A percentile compares a stretch with the other conserved stretches of the same genome.
phyloP scores from a whole-genome alignment of 2,797 vertebrate species.

The Intellagama lesueurii region DNA sequence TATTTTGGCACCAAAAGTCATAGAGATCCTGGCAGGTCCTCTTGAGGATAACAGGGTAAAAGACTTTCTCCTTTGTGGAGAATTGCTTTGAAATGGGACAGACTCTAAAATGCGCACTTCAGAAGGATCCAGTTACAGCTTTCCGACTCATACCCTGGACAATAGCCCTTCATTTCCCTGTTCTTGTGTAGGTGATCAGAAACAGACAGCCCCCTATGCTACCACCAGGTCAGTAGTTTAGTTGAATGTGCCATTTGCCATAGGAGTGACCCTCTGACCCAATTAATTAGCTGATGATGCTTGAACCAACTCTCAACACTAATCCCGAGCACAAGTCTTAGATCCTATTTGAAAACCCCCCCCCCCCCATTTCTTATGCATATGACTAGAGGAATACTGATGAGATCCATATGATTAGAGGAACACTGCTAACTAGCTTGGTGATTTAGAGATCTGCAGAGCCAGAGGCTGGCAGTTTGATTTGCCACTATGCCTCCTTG shows the following conservation, averaged over 20 bases:
- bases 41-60: not conserved
- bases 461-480: too few species aligned
- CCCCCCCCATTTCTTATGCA: not conserved
- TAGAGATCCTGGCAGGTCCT: too few species aligned
- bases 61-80: too few species aligned
- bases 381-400: not conserved
- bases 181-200: not conserved
- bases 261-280: not conserved
- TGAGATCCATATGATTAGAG: too few species aligned
- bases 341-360: too few species aligned
- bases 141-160: too few species aligned
- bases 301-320: not conserved
- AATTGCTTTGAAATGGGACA: too few species aligned
- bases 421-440: not conserved
- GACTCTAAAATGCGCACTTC: too few species aligned
- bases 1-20: not conserved
- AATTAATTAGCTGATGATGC: not conserved
- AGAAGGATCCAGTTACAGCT: not conserved
- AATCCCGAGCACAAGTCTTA: not conserved
- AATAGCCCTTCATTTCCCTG: not conserved
- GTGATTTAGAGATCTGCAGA: too few species aligned
- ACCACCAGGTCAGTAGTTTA: not conserved
- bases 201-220: not conserved
- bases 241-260: not conserved
- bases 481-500: too few species aligned